These are phyloP conservation scores for Apeira syringaria DNA, from an alignment of 2,888 invertebrate species.

Conservation along the genomic window DNA sequence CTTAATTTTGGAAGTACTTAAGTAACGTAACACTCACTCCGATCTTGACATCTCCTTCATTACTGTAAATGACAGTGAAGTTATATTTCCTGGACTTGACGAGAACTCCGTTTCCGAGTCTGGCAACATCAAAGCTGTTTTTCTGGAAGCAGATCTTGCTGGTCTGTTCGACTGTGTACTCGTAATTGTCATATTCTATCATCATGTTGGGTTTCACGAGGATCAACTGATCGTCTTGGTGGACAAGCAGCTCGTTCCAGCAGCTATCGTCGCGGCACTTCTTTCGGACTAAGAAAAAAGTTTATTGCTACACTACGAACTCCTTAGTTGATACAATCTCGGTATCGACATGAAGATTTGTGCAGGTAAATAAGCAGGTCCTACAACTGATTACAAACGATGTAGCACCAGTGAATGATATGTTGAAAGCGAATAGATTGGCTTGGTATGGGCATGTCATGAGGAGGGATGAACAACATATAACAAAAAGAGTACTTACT, in stretches of 20 bases:
- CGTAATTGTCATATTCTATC: constrained; percentile 87
- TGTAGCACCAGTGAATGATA: no score
- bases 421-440: no score
- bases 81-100: constrained; percentile 88
- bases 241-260: constrained; percentile 85
- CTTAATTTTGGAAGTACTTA: no score
- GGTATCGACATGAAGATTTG: no score
- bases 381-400: no score
- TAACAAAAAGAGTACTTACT: no score
- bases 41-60: constrained; percentile 87
- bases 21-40: no score
- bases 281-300: constrained; percentile 80
- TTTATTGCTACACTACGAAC: no score
- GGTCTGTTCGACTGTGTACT: constrained; percentile 83
- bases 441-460: no score
- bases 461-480: no score
- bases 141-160: constrained; percentile 84
- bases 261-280: constrained; percentile 86
- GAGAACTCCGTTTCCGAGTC: constrained; percentile 87
- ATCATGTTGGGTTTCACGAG: constrained; percentile 85
- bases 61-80: constrained; percentile 89
- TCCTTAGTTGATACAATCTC: no score
- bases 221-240: constrained; percentile 83
- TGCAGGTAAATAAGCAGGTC: no score
- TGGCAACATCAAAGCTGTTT: constrained; percentile 86